phyloP scores from a whole-genome alignment of 2,113 vertebrate genomes.

The Hyaena hyaena region DNA sequence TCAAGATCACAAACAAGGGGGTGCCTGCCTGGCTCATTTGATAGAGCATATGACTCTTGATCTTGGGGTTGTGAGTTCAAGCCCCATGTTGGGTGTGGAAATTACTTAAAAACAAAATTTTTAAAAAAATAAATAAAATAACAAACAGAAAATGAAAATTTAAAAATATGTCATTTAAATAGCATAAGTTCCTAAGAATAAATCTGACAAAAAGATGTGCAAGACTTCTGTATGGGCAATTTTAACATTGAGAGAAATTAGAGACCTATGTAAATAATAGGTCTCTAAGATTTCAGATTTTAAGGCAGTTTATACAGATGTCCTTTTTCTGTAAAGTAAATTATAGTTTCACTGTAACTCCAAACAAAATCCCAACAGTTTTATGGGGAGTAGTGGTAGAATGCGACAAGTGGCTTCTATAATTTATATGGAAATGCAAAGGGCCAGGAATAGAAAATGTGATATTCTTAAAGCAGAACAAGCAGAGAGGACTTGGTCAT shows the following conservation, averaged over 20 bases:
- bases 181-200: neutral
- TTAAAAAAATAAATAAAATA: neutral
- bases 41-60: neutral
- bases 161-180: neutral
- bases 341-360: neutral
- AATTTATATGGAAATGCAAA: slow-evolving; percentile 1
- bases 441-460: neutral
- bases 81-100: neutral
- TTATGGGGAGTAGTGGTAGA: neutral
- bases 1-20: neutral
- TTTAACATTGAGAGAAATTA: neutral
- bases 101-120: neutral
- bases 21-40: neutral
- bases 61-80: neutral
- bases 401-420: neutral
- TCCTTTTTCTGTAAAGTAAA: neutral
- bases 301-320: neutral
- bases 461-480: slow-evolving; percentile 7
- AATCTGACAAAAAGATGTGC: neutral
- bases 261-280: neutral
- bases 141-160: neutral
- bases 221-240: neutral
- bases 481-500: neutral
- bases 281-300: neutral
- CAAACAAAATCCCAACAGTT: neutral